Evolutionary conservation across 2,888 invertebrate species (phyloP), one percentile per base, ranked within the genome.

Genomic region (Bombyx huttoni): DNA sequence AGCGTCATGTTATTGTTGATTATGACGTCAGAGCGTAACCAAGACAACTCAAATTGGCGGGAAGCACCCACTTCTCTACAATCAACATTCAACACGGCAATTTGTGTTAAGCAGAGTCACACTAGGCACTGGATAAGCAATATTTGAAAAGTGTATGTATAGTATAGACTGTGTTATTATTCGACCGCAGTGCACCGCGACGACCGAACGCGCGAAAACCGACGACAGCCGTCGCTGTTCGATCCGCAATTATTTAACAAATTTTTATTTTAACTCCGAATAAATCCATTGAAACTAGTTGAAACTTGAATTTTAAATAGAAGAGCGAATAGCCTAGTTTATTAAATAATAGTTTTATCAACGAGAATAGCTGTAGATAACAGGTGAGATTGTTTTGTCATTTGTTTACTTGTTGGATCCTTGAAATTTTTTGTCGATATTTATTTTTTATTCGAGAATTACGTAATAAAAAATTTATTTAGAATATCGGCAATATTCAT

Each of bases 181-280:
- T 84, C 85, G 87, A 86, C 85, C 86, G 86, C 84, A 85, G 87
- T 87, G 80, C 82, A 81, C 78, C 76, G 85, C 85, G 78, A 80
- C 71, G 75, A 75, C 62, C 78, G 78, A 79, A 72, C 78, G 78
- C 73, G 69, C 68, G 64, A 64, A 59, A 63, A 59, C 57, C 85
- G 84, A 84, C 86, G 78, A 84, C 84, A 63, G 54, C 57, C 52
- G 12, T 58, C 70, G 83, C 86, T 85, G 83, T 73, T 74, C 83
- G 84, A 86, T 62, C 68, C 64, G 68, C 72, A 62, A 73, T 58
- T 67, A 24, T 58, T 64, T 62, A 66, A 67, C 63, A 62, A 58
- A 61, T 52, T 48, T 56, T 49, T 64, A 52, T 45, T 24, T 46
- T 40, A 10, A 40, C 40, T 40, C 9, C 40, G 40, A 40, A 40